A percentile compares a stretch with the other conserved stretches of the same genome.
These are phyloP conservation scores for Peucedramus taeniatus DNA, from an alignment of 2,113 vertebrate genomes.

Conservation along the genomic window DNA sequence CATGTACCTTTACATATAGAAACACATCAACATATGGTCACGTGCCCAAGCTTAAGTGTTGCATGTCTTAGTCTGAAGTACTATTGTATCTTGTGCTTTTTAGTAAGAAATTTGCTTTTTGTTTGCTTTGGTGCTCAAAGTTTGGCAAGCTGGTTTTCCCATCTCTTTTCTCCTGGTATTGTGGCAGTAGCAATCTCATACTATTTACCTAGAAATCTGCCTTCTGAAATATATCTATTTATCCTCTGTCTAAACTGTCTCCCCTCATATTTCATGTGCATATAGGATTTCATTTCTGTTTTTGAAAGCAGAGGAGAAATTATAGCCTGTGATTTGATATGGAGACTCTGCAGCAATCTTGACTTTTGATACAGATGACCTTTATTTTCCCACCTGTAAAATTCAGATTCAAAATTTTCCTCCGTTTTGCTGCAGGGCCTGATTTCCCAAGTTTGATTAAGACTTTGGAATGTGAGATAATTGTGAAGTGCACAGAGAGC, in stretches of 20 bases:
- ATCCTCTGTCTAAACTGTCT: background rate
- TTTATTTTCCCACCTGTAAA: background rate
- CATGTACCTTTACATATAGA: background rate
- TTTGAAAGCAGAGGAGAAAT: background rate
- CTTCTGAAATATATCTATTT: background rate
- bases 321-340: background rate
- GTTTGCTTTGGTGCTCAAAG: background rate
- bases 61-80: background rate
- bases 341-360: background rate
- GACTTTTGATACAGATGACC: background rate
- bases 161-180: background rate
- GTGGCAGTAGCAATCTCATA: background rate
- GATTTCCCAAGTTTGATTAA: background rate
- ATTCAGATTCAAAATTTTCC: background rate
- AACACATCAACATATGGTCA: background rate
- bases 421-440: background rate
- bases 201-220: background rate
- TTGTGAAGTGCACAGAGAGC: background rate
- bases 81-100: background rate
- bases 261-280: background rate
- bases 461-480: background rate
- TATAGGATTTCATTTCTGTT: background rate
- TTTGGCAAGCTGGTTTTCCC: background rate
- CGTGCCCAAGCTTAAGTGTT: rapidly evolving
- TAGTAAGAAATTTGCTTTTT: background rate